Evolutionary conservation across 1,140 invertebrate genomes (phyloP), one percentile per base, ranked within the genome.

Genomic region (Ylistrum balloti): DNA sequence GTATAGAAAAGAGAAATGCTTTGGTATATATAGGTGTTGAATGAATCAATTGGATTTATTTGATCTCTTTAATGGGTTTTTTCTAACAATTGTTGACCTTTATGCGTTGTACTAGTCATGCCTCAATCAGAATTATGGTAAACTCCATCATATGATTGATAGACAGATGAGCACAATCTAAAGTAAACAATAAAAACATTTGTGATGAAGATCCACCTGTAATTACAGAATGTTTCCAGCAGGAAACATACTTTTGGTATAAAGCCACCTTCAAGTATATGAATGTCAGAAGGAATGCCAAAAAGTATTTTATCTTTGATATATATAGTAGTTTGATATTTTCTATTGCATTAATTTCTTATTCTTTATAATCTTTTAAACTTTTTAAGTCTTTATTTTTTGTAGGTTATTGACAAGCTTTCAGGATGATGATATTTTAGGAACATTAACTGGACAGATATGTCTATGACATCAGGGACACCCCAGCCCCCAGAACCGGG

Each of bases 381-480:
- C n/a, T n/a, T n/a, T n/a, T n/a, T n/a, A n/a, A n/a, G n/a, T 74
- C 56, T 74, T 1, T 28, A 74, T 74, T 74, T 5, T 74, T 74
- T 74, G 5, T 28, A 74, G 56, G 56, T 74, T 11, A 74, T n/a
- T 11, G 9, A 28, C 20, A 11, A 38, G n/a, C n/a, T 38, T 38
- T 38, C 35, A 38, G 28, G n/a, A 74, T 28, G 56, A 74, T 74
- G n/a, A n/a, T 32, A 86, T 33, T 34, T 86, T 28, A 34, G 85
- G n/a, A 28, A 13, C n/a, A 38, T 20, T 22, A 35, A 89, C n/a
- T 33, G n/a, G 33, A 33, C 86, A 45, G 86, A 33, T 86, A 90
- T 90, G 89, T 87, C 89, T n/a, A 87, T 87, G 38, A 90, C 38
- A 13, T 48, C 89, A 87, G 89, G 89, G 22, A 90, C 89, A n/a